phyloP scores from a whole-genome alignment of 2,113 vertebrate species.

The Vireo altiloquus region DNA sequence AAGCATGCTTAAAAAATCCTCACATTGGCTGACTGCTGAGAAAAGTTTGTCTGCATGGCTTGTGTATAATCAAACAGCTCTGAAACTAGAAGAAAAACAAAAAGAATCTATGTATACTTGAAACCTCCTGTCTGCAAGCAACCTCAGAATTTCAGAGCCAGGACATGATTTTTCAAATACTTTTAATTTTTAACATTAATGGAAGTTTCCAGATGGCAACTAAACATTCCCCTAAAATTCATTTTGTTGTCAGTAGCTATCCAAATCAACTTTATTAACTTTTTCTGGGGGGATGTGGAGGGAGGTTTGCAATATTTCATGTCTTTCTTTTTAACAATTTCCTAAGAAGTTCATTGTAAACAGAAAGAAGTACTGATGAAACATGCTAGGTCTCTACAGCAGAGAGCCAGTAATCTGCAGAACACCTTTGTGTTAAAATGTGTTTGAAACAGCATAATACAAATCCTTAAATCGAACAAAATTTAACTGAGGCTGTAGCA shows the following conservation, averaged over 20 bases:
- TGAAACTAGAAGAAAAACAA: background rate
- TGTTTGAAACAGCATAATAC: background rate
- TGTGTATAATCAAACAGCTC: background rate
- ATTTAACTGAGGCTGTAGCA: background rate
- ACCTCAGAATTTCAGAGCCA: background rate
- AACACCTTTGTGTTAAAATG: background rate
- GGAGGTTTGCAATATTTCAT: background rate
- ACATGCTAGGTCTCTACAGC: background rate
- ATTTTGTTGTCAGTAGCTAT: background rate
- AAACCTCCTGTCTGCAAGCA: background rate
- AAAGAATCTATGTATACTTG: background rate
- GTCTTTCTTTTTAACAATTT: background rate
- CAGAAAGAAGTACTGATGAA: background rate
- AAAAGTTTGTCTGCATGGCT: background rate
- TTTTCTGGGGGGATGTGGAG: background rate
- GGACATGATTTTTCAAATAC: background rate
- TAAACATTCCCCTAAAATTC: background rate
- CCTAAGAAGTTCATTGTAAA: background rate
- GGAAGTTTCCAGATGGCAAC: background rate
- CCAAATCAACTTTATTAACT: background rate
- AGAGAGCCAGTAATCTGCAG: background rate
- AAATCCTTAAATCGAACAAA: background rate
- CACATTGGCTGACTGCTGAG: background rate
- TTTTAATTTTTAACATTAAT: background rate
- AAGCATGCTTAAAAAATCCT: background rate